Base-by-base conservation (phyloP, 2,113 vertebrate species). In the Myrmophylax atrothorax region DNA sequence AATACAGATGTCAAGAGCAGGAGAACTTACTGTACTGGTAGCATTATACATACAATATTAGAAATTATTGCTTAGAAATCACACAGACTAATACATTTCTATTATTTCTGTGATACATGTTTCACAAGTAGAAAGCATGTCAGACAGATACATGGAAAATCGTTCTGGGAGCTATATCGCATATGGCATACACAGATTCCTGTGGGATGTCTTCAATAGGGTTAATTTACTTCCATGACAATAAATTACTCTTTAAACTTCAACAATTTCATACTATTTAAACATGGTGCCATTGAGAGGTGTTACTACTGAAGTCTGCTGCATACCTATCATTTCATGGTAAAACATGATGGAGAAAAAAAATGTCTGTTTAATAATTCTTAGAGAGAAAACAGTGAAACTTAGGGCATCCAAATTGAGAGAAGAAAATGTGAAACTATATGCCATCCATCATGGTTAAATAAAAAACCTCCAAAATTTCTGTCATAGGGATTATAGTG, bases 121-220 rank as follows among this genome's bases (percentile, higher is more conserved):
- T 96, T 87, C 77, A 92, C 50, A 90, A 44, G 53, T 55, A 80
- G 53, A 83, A 86, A 90, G 38, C 42, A 74, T 62, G 70, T 84
- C 49, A 92, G 82, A 85, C 31, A 91, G 70, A 83, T 70, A 87
- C 52, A 79, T 74, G 79, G 72, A 69, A 95, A 84, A 93, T 90
- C 1, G 0, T 87, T 92, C 52, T 63, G 50, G 63, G 47, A 90
- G n/a, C 31, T 93, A 7, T 62, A 73, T 37, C 86, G 28, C 16
- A 28, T 92, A 84, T 49, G 64, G 15, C 52, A 93, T 10, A 11
- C 62, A 84, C 5, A 37, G 47, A 63, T 78, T 87, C 50, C 62
- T 47, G 8, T 78, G 80, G 47, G 60, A 68, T 78, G 13, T 50
- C 52, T 94, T 92, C 44, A 84, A 31, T 3, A 56, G 29, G 26